Evolutionary conservation across 2,113 vertebrate species (phyloP), one percentile per base, ranked within the genome.

Genomic region (Hemichromis elongatus): DNA sequence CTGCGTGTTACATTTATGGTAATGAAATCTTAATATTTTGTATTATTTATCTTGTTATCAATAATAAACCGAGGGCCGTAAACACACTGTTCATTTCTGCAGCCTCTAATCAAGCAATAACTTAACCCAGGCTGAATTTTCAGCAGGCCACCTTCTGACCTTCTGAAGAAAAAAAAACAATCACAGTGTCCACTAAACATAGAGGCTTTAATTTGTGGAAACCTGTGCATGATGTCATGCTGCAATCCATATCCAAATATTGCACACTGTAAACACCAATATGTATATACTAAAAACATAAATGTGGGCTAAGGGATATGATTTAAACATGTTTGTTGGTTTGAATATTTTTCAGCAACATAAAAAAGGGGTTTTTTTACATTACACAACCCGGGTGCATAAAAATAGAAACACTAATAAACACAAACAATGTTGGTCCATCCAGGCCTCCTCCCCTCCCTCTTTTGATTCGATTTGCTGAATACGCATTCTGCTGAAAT

Each of bases 381-480:
- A 40, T 11, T 40, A n/a, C n/a, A 77, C 30, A 77, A 12, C 11
- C 50, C 3, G 6, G 45, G 4, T 33, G 19, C 6, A 77, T 12
- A 63, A 63, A 61, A 19, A 75, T 2, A n/a, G 8, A 73, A 73
- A 13, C 10, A 26, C 6, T 33, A 3, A 33, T n/a, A 47, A 37
- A 75, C 33, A 63, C 16, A 75, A 75, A 75, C 30, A 59, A 33
- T 12, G 3, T 19, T 6, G 21, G 37, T 59, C 79, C 80, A 18
- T 55, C 37, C 59, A 53, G 24, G 24, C 33, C 2, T 33, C 45
- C 12, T 42, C 28, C 33, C 28, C 21, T 75, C 14, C 40, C 30
- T 59, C 40, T 37, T 80, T 90, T 85, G 40, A 91, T 88, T 88
- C 53, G 83, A 84, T 93, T 92, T 91, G 82, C 84, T 85, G 81